A percentile compares a stretch with the other conserved stretches of the same genome.
These are phyloP conservation scores for Anoplius nigerrimus DNA, from an alignment of 2,888 invertebrate genomes.

Conservation along the genomic window DNA sequence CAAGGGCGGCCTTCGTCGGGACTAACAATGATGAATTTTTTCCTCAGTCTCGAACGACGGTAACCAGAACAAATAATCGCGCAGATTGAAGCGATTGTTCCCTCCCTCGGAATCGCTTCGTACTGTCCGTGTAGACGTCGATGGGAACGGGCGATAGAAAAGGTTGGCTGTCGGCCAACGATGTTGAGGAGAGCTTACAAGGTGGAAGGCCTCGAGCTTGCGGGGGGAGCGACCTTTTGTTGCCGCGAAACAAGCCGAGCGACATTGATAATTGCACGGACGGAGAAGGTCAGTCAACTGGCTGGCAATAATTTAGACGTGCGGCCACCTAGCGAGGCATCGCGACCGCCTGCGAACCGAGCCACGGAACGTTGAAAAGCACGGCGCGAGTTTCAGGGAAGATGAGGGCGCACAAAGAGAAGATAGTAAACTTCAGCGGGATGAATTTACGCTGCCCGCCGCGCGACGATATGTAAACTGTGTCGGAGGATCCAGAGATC, in stretches of 20 bases:
- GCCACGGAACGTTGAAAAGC: no score
- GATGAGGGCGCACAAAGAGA: background rate
- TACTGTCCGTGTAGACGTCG: no score
- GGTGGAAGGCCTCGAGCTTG: background rate
- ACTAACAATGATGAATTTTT: no score
- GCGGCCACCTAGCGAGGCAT: slow-evolving; percentile 29
- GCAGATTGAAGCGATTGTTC: no score
- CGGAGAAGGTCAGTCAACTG: slow-evolving; percentile 42
- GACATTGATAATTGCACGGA: slow-evolving; percentile 33
- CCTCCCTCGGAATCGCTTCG: no score
- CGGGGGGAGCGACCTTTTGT: background rate
- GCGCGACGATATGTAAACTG: slow-evolving; percentile 1
- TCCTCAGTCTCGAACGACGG: no score
- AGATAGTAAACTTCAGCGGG: slow-evolving; percentile 34
- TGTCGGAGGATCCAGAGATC: slow-evolving; percentile 22
- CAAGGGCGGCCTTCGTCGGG: no score
- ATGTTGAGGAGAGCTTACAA: no score
- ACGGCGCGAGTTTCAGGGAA: no score
- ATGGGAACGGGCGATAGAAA: no score
- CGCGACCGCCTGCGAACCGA: slow-evolving; percentile 13
- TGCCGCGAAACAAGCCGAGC: background rate
- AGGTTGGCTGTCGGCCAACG: no score
- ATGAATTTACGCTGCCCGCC: slow-evolving; percentile 35
- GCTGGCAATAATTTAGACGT: slow-evolving; percentile 31
- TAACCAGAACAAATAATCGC: no score